Conservation (phyloP, 2,888 invertebrate genomes). For the Ophioninae sp. region DNA sequence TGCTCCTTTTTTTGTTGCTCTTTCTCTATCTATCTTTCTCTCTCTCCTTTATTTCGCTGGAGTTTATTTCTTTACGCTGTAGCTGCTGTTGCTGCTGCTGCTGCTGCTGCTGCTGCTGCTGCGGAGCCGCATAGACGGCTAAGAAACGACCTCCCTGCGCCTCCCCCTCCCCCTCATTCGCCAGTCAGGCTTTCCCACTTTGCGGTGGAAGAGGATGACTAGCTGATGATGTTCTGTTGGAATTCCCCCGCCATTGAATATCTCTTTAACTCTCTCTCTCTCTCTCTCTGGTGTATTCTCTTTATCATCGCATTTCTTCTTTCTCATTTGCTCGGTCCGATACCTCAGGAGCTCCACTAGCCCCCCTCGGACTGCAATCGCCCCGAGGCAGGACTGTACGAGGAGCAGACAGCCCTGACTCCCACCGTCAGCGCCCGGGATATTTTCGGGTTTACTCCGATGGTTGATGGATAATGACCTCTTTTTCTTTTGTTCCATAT, state of each 20-base stretch:
- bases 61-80: slow-evolving; percentile 41
- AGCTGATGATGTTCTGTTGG: slow-evolving; percentile 46
- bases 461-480: too few species aligned
- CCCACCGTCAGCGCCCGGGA: too few species aligned
- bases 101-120: too few species aligned
- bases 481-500: too few species aligned
- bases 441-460: too few species aligned
- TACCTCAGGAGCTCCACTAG: slow-evolving; percentile 5
- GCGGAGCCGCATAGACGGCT: slow-evolving; percentile 43
- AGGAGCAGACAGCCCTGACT: too few species aligned
- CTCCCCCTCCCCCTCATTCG: slow-evolving; percentile 25
- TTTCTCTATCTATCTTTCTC: slow-evolving; percentile 27
- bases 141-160: slow-evolving; percentile 42
- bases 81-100: slow-evolving; percentile 41
- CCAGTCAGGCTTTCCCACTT: neutral
- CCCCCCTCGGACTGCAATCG: neutral
- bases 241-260: neutral
- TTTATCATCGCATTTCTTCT: slow-evolving; percentile 36
- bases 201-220: slow-evolving; percentile 24
- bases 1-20: slow-evolving; percentile 18
- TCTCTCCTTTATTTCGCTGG: neutral
- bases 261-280: slow-evolving; percentile 27
- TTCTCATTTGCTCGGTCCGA: slow-evolving; percentile 19
- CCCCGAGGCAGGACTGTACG: too few species aligned
- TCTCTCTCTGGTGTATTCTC: slow-evolving; percentile 24